phyloP scores from a whole-genome alignment of 2,797 vertebrate genomes.

The Columba guinea region DNA sequence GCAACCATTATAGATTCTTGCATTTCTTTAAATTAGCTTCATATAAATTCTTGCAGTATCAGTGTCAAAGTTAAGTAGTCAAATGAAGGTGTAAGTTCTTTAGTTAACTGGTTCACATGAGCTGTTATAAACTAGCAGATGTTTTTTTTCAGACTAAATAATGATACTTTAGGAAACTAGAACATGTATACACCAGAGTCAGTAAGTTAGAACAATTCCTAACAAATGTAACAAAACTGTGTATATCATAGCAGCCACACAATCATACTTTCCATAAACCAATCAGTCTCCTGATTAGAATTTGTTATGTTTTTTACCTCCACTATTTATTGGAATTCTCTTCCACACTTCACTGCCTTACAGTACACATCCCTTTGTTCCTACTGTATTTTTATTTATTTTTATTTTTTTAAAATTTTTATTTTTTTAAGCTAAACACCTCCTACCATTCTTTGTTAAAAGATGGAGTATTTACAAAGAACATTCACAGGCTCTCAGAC shows the following conservation, averaged over 20 bases:
- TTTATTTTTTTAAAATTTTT: neutral
- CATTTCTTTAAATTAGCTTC: neutral
- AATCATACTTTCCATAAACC: neutral
- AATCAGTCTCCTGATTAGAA: neutral
- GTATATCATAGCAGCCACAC: neutral
- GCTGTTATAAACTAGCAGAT: neutral
- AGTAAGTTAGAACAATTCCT: neutral
- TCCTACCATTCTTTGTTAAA: neutral
- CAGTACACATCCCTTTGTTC: neutral
- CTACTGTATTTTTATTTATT: neutral
- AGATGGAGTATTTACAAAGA: neutral
- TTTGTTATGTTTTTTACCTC: rapidly evolving
- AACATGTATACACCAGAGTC: neutral
- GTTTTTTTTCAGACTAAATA: neutral
- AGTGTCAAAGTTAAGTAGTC: neutral
- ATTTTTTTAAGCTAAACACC: neutral
- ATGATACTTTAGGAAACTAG: neutral
- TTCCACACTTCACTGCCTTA: neutral
- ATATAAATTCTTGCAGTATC: neutral
- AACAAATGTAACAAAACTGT: neutral
- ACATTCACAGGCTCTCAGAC: neutral
- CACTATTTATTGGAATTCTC: neutral
- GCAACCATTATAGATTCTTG: neutral
- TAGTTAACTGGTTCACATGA: neutral
- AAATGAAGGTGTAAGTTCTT: neutral